Base-by-base conservation (phyloP, 2,113 vertebrate genomes). In the Tauraco erythrolophus region DNA sequence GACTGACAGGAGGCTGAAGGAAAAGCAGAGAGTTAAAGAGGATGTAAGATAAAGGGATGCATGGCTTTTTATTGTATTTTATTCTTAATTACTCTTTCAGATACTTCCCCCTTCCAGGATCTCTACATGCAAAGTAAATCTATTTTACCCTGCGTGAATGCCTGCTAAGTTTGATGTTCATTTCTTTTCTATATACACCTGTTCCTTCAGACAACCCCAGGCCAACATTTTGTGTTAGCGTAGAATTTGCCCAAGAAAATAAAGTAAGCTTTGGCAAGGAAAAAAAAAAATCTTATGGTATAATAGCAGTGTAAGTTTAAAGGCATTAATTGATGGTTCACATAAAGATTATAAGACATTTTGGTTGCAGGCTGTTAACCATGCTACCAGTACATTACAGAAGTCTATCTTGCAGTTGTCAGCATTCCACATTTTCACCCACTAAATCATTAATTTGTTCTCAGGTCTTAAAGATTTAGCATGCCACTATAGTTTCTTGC, bases 401-500 rank as follows among this genome's bases (percentile, higher is more conserved):
- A 84, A 96, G 37, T 60, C 50, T 87, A 89, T 46, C 43, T 82
- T 93, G 72, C 51, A 41, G 43, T 94, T 96, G 78, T 95, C 92
- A 92, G 87, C 80, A 87, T 96, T 95, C 82, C 84, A 95, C 84
- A 78, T 65, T 91, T 95, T 85, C 80, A 88, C 65, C 82, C 74
- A 72, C 51, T 51, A 93, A 96, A 74, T 75, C 92, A 81, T 89
- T 94, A 81, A 88, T 89, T 77, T 91, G 54, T 83, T 78, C 64
- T 96, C 23, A 41, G 69, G 50, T 93, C 72, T 95, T 50, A 37
- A 79, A 84, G 50, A 92, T 80, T 80, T 70, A 90, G 48, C 61
- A 54, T 70, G 43, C 54, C 61, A 51, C 84, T 84, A 11, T 39
- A 84, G 68, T 64, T 92, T 89, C 76, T 51, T 92, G 81, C 23